Conservation (phyloP, 2,888 invertebrate genomes). For the Hartigia nigra region DNA sequence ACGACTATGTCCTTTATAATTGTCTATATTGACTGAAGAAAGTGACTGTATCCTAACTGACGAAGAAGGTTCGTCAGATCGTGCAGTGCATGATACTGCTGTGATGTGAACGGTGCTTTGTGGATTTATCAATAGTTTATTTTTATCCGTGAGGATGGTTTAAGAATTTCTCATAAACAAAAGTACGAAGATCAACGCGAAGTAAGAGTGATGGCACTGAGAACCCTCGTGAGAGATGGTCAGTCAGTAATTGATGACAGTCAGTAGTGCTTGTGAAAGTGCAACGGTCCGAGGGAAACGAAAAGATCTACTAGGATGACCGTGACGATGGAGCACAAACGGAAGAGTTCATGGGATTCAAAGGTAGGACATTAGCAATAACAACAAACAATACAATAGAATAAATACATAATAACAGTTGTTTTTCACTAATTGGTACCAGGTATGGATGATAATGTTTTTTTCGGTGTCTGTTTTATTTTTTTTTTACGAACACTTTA, state of each 20-base stretch:
- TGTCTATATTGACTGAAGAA: neutral
- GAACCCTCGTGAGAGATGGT: neutral
- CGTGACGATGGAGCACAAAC: conserved; percentile 68
- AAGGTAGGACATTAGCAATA: conserved; percentile 62
- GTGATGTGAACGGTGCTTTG: neutral
- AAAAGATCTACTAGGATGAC: conserved; percentile 55
- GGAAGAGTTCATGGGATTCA: conserved; percentile 70
- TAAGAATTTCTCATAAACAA: neutral
- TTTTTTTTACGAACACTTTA: too few species aligned
- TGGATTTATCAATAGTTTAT: neutral
- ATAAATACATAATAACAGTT: neutral
- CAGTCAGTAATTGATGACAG: neutral
- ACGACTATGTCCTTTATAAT: neutral
- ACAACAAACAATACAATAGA: neutral
- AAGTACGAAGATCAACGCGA: neutral
- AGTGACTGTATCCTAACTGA: neutral
- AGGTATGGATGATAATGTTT: too few species aligned
- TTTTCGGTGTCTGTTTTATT: too few species aligned
- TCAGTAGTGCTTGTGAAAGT: neutral
- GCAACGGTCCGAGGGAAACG: conserved; percentile 1
- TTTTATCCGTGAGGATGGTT: neutral
- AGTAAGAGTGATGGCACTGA: neutral
- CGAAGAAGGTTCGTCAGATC: neutral
- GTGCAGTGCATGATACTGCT: neutral
- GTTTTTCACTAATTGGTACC: neutral